Conservation (phyloP, 64 coral and sea anemone genomes). For the Pocillopora damicornis region DNA sequence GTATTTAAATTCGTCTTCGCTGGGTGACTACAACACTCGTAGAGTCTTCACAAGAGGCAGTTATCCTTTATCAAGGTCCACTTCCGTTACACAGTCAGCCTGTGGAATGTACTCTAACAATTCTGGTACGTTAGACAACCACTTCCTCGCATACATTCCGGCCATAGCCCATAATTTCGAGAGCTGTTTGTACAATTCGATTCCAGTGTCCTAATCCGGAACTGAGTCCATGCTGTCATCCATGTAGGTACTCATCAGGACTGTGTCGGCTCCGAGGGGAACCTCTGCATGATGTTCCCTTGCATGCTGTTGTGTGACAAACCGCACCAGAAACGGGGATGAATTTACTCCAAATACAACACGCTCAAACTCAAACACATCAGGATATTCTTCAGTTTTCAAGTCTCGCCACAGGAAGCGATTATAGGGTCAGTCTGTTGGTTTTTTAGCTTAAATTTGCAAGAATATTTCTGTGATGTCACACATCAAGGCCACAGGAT, state of each 20-base stretch:
- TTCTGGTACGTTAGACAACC: conserved; percentile 46
- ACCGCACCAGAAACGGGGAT: conserved; percentile 36
- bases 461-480: conserved; percentile 49
- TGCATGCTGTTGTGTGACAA: conserved; percentile 42
- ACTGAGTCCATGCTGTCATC: neutral
- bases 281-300: conserved; percentile 24
- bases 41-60: conserved; percentile 64
- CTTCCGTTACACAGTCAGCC: conserved; percentile 51
- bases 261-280: conserved; percentile 40
- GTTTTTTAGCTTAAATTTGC: conserved; percentile 27
- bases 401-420: conserved; percentile 56
- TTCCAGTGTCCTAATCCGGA: conserved; percentile 1
- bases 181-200: conserved; percentile 45
- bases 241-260: conserved; percentile 29
- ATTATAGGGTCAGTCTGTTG: conserved; percentile 21
- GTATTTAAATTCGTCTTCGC: neutral
- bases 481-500: conserved; percentile 41
- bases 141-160: conserved; percentile 67
- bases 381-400: neutral
- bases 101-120: conserved; percentile 49
- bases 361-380: conserved; percentile 45
- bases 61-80: conserved; percentile 29
- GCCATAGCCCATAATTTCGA: conserved; percentile 42
- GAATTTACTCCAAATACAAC: conserved; percentile 76
- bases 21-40: conserved; percentile 25